Percentiles rank a stretch among this genome's conserved stretches.
These are phyloP conservation scores for Bettongia penicillata DNA, from an alignment of 2,113 vertebrate species.

Conservation along the genomic window DNA sequence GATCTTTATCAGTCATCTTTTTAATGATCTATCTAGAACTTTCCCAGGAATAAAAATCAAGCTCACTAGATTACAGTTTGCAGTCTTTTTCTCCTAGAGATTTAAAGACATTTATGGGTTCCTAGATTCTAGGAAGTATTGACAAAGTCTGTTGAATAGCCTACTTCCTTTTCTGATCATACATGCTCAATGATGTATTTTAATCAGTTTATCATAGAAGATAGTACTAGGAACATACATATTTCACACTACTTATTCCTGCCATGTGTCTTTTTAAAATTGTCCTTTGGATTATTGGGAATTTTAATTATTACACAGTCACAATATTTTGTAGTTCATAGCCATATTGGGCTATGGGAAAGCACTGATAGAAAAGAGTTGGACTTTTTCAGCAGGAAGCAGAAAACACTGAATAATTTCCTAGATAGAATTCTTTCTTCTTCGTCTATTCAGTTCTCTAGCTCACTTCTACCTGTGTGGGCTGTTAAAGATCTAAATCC, in stretches of 20 bases:
- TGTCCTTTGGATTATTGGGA: background rate
- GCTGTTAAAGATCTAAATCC: background rate
- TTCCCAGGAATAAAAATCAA: background rate
- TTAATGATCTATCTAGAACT: background rate
- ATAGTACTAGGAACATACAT: background rate
- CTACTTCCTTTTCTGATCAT: background rate
- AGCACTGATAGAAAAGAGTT: background rate
- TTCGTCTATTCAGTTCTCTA: background rate
- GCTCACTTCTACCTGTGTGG: background rate
- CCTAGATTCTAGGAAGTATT: background rate
- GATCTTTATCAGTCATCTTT: background rate
- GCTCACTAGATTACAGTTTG: background rate
- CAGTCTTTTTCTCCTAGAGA: background rate
- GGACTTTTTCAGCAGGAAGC: background rate
- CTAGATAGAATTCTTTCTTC: background rate
- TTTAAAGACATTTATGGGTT: background rate
- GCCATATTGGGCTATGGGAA: background rate
- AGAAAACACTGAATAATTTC: background rate
- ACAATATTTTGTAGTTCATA: background rate
- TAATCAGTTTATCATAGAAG: background rate
- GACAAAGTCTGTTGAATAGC: background rate
- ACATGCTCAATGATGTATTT: background rate
- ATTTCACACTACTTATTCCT: background rate
- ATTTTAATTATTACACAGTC: background rate
- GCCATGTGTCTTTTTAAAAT: background rate